Percentiles rank a stretch among this genome's conserved stretches.
Conservation (phyloP, 2,888 invertebrate species). For the Hydrotaea cyrtoneurina region DNA sequence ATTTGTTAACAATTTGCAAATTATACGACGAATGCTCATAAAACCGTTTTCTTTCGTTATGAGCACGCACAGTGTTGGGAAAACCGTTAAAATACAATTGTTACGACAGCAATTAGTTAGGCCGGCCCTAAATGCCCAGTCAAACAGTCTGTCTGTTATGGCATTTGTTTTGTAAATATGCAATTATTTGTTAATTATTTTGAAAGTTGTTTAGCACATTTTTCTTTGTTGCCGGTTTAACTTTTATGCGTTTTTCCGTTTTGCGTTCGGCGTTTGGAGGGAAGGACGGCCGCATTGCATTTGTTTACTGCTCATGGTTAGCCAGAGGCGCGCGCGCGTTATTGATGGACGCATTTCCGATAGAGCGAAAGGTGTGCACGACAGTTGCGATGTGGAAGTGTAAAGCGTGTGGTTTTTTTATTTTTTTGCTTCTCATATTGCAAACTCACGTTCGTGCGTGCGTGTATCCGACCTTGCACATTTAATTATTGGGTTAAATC, state of each 20-base stretch:
- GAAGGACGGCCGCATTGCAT: background rate
- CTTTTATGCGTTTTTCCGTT: constrained; percentile 46
- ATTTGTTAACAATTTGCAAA: constrained; percentile 2
- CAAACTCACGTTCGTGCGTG: background rate
- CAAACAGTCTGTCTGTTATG: background rate
- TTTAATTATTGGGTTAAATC: constrained; percentile 2
- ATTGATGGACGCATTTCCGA: constrained; percentile 8
- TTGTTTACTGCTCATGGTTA: background rate
- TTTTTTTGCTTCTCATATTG: background rate
- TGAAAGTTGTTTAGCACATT: constrained; percentile 58
- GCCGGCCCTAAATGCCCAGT: background rate
- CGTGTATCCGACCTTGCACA: background rate
- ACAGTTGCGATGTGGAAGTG: background rate
- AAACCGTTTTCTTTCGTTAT: background rate
- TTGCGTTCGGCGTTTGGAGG: background rate
- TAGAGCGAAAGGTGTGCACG: background rate
- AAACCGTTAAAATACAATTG: background rate
- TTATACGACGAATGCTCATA: background rate
- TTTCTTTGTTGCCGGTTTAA: constrained; percentile 35
- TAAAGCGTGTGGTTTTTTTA: no score
- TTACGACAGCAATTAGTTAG: background rate
- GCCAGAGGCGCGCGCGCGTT: no score
- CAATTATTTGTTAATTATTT: constrained; percentile 33
- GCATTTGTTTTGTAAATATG: background rate
- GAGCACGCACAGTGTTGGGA: background rate